Base-by-base conservation (phyloP, 2,797 vertebrate genomes). In the Brachyalestes nurse region DNA sequence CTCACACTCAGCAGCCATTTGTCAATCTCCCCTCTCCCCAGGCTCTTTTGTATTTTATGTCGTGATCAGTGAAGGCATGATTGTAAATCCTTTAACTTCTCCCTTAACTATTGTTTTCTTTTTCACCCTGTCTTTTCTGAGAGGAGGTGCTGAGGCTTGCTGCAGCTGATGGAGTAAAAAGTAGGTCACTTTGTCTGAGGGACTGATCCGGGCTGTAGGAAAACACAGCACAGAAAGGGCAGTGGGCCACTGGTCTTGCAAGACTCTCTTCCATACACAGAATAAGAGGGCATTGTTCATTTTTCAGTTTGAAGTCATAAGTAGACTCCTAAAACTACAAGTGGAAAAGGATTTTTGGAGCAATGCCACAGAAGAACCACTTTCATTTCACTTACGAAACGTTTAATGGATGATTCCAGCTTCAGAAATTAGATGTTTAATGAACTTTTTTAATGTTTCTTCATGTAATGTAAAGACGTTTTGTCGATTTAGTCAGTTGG, bases 21-120 rank as follows among this genome's bases (percentile, higher is more conserved):
- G 19, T 25, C 19, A 64, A 34, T 51, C 6, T 47, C 40, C 38
- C 3, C 6, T 4, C 10, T 16, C 19, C 34, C 19, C 64, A 19
- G n/a, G 28, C 17, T 6, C 7, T 60, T 47, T 61, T 51, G 4
- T 28, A 47, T 6, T 42, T 47, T 72, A 5, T 74, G 21, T n/a
- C 61, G 40, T 69, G 40, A 47, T 69, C 66, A 78, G 25, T 40
- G 19, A 23, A 17, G 45, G 25, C 16, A 10, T 42, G 45, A 71
- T 62, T 13, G 45, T 72, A 72, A 79, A 79, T 60, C 13, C 25
- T 72, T 38, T 65, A 28, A 28, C 74, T 19, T 12, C 13, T n/a
- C 53, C n/a, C 1, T 9, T n/a, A 0, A 28, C 69, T 25, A 17
- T 51, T 71, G 69, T 71, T 51, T 28, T 71, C 45, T 25, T 13